phyloP scores from a whole-genome alignment of 1,140 invertebrate species.

The Ruditapes philippinarum region DNA sequence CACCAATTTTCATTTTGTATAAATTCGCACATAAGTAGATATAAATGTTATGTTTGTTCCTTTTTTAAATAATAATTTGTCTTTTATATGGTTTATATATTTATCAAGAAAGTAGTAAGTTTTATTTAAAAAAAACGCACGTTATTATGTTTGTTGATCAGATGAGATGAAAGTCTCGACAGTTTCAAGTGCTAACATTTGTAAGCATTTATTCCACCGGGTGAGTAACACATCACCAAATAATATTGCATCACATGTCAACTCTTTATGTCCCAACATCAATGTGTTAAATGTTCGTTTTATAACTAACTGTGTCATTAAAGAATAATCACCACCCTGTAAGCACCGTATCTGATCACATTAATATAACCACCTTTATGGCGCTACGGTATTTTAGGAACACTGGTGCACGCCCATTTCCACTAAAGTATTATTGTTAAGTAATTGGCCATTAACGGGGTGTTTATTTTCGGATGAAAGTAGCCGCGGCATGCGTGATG shows the following conservation, averaged over 20 bases:
- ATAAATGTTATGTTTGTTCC: no score
- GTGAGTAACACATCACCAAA: background rate
- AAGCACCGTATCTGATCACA: background rate
- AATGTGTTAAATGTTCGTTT: conserved; percentile 10
- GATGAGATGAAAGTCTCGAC: background rate
- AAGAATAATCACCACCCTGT: background rate
- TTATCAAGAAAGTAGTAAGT: no score
- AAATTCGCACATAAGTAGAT: no score
- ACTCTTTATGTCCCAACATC: background rate
- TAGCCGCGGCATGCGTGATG: background rate
- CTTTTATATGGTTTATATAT: no score
- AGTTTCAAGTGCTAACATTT: background rate
- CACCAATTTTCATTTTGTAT: no score
- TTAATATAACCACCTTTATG: background rate
- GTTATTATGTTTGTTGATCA: background rate
- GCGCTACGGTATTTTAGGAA: conserved; percentile 28
- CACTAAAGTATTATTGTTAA: conserved; percentile 23
- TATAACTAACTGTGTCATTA: conserved; percentile 3
- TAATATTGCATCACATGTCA: conserved; percentile 9
- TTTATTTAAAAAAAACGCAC: no score
- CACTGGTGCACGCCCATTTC: background rate
- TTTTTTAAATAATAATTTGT: no score
- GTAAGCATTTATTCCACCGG: background rate
- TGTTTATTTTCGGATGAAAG: conserved; percentile 51
- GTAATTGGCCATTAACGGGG: conserved; percentile 44